These are phyloP conservation scores for Chrysolina oricalcia DNA, from an alignment of 2,888 invertebrate species.

Conservation along the genomic window DNA sequence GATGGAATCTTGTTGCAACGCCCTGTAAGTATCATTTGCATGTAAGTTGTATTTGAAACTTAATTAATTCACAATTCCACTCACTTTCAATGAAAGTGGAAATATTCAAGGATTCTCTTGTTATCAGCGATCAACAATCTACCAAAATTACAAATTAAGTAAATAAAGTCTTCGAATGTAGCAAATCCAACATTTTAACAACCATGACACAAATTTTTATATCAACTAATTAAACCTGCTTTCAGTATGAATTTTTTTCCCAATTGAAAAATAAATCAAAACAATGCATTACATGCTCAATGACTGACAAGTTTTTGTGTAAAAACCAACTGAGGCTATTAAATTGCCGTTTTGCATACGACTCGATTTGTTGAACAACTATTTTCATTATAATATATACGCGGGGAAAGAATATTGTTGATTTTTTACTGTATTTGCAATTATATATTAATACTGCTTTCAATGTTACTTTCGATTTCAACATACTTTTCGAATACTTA, in stretches of 20 bases:
- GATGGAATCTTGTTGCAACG: too few relatives aligned
- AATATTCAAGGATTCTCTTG: too few relatives aligned
- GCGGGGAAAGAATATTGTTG: background rate
- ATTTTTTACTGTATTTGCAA: background rate
- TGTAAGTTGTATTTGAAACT: too few relatives aligned
- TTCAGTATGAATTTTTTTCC: background rate
- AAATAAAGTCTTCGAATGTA: too few relatives aligned
- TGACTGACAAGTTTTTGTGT: background rate
- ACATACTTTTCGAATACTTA: too few relatives aligned
- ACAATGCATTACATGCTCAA: background rate
- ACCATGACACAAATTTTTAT: too few relatives aligned
- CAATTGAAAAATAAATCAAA: background rate
- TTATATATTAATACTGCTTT: background rate
- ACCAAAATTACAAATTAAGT: too few relatives aligned
- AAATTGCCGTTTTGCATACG: background rate
- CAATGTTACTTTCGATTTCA: background rate
- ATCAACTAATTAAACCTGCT: background rate
- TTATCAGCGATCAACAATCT: too few relatives aligned
- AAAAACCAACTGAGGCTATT: background rate
- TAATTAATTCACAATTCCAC: too few relatives aligned
- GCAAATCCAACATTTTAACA: too few relatives aligned
- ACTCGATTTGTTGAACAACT: conserved; percentile 1
- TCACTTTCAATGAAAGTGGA: too few relatives aligned
- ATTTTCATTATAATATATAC: background rate
- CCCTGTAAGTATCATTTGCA: too few relatives aligned